These are phyloP conservation scores for Blastomussa wellsi DNA, from an alignment of 92 coral and sea anemone genomes.

Conservation along the genomic window DNA sequence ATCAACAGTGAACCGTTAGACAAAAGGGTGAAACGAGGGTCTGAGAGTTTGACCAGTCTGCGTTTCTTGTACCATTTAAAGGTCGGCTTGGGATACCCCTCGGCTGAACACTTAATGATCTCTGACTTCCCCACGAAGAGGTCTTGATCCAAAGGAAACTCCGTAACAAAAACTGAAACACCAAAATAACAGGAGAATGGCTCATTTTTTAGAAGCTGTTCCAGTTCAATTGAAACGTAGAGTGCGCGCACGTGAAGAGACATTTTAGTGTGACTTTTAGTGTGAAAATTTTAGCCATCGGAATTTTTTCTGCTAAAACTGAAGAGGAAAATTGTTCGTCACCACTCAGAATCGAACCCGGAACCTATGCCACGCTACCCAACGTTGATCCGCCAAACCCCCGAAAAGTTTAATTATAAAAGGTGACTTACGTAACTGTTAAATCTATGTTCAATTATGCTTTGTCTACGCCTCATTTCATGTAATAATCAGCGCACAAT, in stretches of 20 bases:
- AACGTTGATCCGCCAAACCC: no score
- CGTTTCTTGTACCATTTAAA: conserved; percentile 73
- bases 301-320: no score
- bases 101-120: conserved; percentile 62
- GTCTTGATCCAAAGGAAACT: conserved; percentile 63
- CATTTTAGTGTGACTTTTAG: neutral
- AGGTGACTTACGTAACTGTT: no score
- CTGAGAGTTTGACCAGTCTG: conserved; percentile 7
- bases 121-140: conserved; percentile 51
- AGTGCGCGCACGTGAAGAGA: neutral
- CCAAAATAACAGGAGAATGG: neutral
- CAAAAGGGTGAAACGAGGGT: conserved; percentile 54
- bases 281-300: no score
- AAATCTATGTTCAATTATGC: no score
- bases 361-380: no score
- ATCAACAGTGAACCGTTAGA: conserved; percentile 68
- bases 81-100: conserved; percentile 70
- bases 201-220: neutral
- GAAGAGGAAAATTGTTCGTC: no score
- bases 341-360: no score
- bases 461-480: no score
- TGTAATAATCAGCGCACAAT: no score
- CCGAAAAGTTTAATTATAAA: no score
- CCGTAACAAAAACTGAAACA: conserved; percentile 58
- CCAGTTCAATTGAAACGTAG: no score